These are phyloP conservation scores for Rhinatrema bivittatum DNA, from an alignment of 2,797 vertebrate species.

Conservation along the genomic window DNA sequence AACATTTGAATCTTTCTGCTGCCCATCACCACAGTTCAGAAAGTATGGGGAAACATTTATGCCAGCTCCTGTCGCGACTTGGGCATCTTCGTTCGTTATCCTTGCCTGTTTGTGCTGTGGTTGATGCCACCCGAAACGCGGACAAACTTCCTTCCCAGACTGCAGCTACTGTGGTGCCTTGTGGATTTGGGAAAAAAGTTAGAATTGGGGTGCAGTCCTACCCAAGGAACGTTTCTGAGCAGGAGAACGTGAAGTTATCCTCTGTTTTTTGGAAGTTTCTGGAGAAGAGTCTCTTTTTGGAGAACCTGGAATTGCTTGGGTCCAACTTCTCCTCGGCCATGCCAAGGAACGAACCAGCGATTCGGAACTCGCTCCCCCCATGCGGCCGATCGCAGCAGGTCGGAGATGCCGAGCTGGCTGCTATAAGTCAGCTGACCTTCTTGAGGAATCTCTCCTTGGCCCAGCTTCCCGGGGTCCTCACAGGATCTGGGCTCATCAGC, in stretches of 20 bases:
- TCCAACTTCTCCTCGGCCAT: slow-evolving; percentile 88
- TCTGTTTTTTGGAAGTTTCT: slow-evolving; percentile 67
- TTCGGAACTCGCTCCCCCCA: slow-evolving; percentile 78
- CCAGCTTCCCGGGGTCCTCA: slow-evolving; percentile 80
- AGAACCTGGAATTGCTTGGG: slow-evolving; percentile 82
- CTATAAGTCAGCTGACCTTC: slow-evolving; percentile 67
- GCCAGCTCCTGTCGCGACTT: slow-evolving; percentile 71
- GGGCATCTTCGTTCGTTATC: slow-evolving; percentile 69
- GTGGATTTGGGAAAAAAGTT: slow-evolving; percentile 72
- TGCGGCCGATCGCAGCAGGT: slow-evolving; percentile 75
- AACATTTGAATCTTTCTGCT: slow-evolving; percentile 85
- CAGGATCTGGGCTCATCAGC: slow-evolving; percentile 75
- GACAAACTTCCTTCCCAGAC: slow-evolving; percentile 37
- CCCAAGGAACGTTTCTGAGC: slow-evolving; percentile 39
- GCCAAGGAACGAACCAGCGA: slow-evolving; percentile 85
- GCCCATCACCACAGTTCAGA: slow-evolving; percentile 81
- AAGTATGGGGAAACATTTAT: slow-evolving; percentile 70
- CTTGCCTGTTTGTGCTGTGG: slow-evolving; percentile 79
- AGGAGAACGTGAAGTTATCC: slow-evolving; percentile 43
- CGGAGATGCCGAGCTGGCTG: slow-evolving; percentile 76
- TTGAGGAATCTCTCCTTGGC: slow-evolving; percentile 80
- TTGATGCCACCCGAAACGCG: slow-evolving; percentile 42
- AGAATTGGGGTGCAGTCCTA: slow-evolving; percentile 73
- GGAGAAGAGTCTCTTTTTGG: slow-evolving; percentile 63
- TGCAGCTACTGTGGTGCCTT: slow-evolving; percentile 42